Base-by-base conservation (phyloP, 2,113 vertebrate species). In the Caretta caretta region DNA sequence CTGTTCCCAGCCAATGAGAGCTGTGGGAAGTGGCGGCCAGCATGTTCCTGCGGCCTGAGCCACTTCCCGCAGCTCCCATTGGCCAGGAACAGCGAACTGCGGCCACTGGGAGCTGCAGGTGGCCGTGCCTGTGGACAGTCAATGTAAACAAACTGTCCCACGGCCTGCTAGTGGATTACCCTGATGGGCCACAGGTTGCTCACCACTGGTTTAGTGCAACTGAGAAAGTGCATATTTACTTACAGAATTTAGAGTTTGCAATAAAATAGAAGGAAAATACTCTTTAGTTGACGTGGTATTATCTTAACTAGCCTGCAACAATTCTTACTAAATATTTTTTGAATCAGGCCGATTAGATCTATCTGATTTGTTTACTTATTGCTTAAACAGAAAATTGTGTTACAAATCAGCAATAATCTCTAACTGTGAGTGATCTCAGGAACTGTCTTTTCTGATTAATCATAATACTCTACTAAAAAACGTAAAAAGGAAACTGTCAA, bases 391-490 rank as follows among this genome's bases (percentile, higher is more conserved):
- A 65, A 88, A 16, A 19, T 24, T 51, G 48, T 57, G 84, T 10
- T 31, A 48, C 2, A 1, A n/a, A 3, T 92, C 24, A 84, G 57
- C 0, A 57, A 3, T 46, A 46, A 46, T 84, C 90, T 79, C 22
- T 1, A 13, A n/a, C 48, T 62, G 80, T 35, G 6, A 0, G 38
- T 75, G 72, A 10, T 75, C 72, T 25, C 72, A 5, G 54, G 86
- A 93, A 5, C 31, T 82, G 16, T 79, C n/a, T 76, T 29, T 38
- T 72, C 65, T 80, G 38, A 50, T 27, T 51, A n/a, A 46, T 53
- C 48, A 5, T 27, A 2, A 1, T 50, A 83, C 2, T 81, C 0
- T 19, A 0, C 13, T 75, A 35, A n/a, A 56, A 29, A 3, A 80
- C 25, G 35, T 69, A 4, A 27, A 59, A 72, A 76, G 51, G 3